phyloP scores from a whole-genome alignment of 2,113 vertebrate genomes.

The Aegithalos caudatus region DNA sequence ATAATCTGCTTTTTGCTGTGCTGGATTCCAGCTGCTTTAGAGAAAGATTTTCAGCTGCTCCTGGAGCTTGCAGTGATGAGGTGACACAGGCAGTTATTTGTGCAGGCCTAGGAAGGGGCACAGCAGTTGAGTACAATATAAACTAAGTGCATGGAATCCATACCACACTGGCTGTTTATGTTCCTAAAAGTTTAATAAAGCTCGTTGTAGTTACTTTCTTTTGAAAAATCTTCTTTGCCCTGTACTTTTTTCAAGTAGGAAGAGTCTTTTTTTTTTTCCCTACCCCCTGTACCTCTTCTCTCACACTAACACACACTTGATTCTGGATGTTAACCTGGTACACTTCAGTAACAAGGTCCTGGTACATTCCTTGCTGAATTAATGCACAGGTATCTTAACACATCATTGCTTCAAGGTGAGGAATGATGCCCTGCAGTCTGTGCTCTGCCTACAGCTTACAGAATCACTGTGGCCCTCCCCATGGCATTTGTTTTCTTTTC shows the following conservation, averaged over 20 bases:
- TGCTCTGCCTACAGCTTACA: background rate
- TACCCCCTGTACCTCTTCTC: background rate
- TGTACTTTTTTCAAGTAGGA: background rate
- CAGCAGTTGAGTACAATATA: background rate
- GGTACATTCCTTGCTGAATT: background rate
- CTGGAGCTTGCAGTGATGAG: background rate
- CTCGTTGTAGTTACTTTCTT: background rate
- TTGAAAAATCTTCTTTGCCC: background rate
- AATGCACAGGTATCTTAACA: background rate
- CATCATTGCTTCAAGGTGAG: background rate
- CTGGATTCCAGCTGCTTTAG: background rate
- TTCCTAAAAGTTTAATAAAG: background rate
- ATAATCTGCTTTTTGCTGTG: background rate
- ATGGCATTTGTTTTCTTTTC: background rate
- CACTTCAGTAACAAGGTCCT: background rate
- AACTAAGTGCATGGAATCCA: background rate
- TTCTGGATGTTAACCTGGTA: background rate
- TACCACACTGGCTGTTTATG: background rate
- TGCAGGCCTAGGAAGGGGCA: background rate
- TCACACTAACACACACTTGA: background rate
- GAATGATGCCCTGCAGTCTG: background rate
- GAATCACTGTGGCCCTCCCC: background rate
- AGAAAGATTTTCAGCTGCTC: background rate
- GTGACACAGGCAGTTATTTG: slow-evolving; percentile 13
- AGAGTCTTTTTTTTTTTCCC: background rate